Evolutionary conservation across 2,113 vertebrate species (phyloP).

Genomic region (Pelecanus crispus): DNA sequence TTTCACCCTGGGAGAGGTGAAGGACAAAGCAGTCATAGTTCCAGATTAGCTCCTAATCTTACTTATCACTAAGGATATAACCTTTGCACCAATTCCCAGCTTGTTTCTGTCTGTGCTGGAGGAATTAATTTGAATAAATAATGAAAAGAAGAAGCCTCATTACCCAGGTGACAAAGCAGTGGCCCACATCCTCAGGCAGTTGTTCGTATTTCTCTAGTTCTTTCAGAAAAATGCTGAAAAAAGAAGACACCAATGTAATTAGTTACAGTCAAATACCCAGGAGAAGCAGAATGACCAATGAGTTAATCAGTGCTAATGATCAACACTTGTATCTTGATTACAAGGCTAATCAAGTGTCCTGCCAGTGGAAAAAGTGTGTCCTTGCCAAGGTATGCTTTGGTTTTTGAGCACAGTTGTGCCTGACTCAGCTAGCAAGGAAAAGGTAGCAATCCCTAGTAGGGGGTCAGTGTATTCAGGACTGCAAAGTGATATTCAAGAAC

Average conservation of each 20-base stretch:
- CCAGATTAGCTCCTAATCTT: not conserved
- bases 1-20: not conserved
- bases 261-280: not conserved
- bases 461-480: not conserved
- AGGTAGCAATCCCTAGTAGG: not conserved
- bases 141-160: conserved; percentile 43
- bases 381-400: not conserved
- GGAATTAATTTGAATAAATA: conserved; percentile 19
- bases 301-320: not conserved
- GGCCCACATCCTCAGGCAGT: conserved; percentile 95
- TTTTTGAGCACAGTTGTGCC: not conserved
- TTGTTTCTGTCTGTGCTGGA: not conserved
- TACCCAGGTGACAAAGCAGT: conserved; percentile 99
- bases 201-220: conserved; percentile 98
- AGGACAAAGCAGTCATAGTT: not conserved
- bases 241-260: conserved; percentile 32
- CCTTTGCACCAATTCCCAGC: not conserved
- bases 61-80: not conserved
- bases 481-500: not conserved
- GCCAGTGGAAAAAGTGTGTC: not conserved
- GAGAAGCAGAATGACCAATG: not conserved
- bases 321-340: not conserved
- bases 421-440: not conserved
- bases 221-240: conserved; percentile 93
- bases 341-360: not conserved